A percentile compares a stretch with the other conserved stretches of the same genome.
Evolutionary conservation across 1,140 invertebrate species (phyloP).

Genomic region (Sipha flava): DNA sequence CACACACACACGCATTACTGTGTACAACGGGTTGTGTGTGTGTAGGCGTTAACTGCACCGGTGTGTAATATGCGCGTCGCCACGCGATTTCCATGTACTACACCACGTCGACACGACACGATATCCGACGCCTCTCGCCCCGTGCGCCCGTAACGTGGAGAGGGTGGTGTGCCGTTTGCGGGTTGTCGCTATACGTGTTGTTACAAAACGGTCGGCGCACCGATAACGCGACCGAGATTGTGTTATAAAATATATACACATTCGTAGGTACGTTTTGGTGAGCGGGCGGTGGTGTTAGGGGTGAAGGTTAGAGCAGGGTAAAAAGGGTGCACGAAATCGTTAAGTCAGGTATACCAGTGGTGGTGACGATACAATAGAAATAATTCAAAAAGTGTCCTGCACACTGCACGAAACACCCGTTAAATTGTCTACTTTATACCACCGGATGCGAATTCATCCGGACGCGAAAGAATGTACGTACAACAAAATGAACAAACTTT

Average conservation of each 20-base stretch:
- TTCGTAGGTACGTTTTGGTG: background rate
- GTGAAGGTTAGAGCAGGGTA: no score
- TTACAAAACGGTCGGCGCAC: constrained; percentile 20
- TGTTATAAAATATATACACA: background rate
- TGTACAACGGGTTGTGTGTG: background rate
- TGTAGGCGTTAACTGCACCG: constrained; percentile 25
- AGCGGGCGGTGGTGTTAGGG: background rate
- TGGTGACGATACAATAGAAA: background rate
- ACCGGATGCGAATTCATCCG: no score
- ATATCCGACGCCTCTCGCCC: background rate
- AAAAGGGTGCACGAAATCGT: background rate
- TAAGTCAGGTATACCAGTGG: background rate
- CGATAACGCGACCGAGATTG: constrained; percentile 19
- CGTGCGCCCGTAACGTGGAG: background rate
- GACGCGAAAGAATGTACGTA: background rate
- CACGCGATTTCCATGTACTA: constrained; percentile 30
- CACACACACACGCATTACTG: background rate
- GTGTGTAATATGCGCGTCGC: constrained; percentile 12
- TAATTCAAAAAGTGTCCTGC: background rate
- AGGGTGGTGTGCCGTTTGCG: background rate
- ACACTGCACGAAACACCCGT: background rate
- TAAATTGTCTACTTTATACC: no score
- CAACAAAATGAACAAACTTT: no score
- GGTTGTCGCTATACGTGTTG: background rate
- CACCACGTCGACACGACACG: constrained; percentile 28